Percentiles rank a stretch among this genome's conserved stretches.
phyloP scores from a whole-genome alignment of 2,113 vertebrate genomes.

The Recurvirostra avosetta region DNA sequence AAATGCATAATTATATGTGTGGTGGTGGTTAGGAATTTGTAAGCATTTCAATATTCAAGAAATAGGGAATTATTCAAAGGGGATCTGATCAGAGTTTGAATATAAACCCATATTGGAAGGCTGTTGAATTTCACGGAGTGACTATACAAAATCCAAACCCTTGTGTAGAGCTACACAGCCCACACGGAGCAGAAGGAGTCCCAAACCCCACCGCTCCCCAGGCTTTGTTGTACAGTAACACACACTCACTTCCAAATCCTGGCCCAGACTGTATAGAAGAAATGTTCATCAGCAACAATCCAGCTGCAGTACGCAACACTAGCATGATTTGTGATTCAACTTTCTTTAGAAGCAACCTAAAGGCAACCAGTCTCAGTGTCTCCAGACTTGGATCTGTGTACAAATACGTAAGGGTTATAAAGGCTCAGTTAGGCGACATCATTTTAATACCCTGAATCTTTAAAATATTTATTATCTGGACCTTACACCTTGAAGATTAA shows the following conservation, averaged over 20 bases:
- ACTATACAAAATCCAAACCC: neutral
- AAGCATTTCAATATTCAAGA: neutral
- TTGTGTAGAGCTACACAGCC: neutral
- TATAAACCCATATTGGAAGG: neutral
- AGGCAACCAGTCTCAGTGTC: neutral
- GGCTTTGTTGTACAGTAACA: neutral
- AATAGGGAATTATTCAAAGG: neutral
- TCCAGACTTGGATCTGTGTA: neutral
- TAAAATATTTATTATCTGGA: neutral
- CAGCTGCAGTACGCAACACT: neutral
- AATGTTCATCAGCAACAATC: rapidly evolving
- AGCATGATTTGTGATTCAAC: neutral
- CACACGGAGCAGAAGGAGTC: rapidly evolving
- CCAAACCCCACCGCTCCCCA: neutral
- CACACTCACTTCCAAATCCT: neutral
- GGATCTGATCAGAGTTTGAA: neutral
- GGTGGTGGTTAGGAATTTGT: neutral
- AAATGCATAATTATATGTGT: neutral
- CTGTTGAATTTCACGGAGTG: neutral
- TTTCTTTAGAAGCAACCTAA: neutral
- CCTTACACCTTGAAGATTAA: neutral
- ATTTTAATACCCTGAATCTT: neutral
- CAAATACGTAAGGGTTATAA: neutral
- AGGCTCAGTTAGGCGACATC: neutral
- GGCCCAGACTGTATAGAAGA: neutral